Base-by-base conservation (phyloP, 2,888 invertebrate species). In the Parascotia fuliginaria region DNA sequence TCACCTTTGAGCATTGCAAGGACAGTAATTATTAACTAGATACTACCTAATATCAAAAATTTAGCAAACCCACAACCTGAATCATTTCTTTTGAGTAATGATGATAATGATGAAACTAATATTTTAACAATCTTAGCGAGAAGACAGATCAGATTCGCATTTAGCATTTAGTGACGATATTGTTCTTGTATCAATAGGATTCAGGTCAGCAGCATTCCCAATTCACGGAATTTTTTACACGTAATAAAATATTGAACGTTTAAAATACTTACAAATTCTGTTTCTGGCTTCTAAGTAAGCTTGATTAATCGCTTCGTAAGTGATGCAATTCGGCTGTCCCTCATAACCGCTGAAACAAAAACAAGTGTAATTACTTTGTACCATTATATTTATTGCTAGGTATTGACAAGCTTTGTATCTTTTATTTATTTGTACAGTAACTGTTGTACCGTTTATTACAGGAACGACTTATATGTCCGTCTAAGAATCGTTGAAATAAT, bases 251-350 rank as follows among this genome's bases (percentile, higher is more conserved):
- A 32, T 1, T 27, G 5, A 4, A 24, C n/a, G 9, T 15, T 28
- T 9, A 42, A 29, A 28, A 42, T 64, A 95, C 96, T 96, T 93
- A 97, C 97, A 94, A 76, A 97, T 96, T 89, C 97, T 94, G 85
- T 97, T 96, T 74, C 97, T 94, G 40, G 97, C 97, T 81, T 97
- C 96, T 63, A 96, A 87, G 87, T 97, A 97, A 34, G 97, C 97
- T 70, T 96, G 95, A 90, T 97, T 97, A 54, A 97, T 94, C 42
- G 97, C 97, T 73, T 97, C 97, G 81, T 96, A 97, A 3, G 97
- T 97, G 81, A 97, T 97, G 85, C 97, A 98, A 54, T 96, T 95
- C 60, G 95, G 94, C 41, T 95, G 94, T 38, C 94, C 95, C 69
- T 94, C 95, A 74, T 95, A 94, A 12, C 93, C 93, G 55, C 95